A percentile compares a stretch with the other conserved stretches of the same genome.
Conservation (phyloP, 2,888 invertebrate genomes). For the Scaptomyza parva region DNA sequence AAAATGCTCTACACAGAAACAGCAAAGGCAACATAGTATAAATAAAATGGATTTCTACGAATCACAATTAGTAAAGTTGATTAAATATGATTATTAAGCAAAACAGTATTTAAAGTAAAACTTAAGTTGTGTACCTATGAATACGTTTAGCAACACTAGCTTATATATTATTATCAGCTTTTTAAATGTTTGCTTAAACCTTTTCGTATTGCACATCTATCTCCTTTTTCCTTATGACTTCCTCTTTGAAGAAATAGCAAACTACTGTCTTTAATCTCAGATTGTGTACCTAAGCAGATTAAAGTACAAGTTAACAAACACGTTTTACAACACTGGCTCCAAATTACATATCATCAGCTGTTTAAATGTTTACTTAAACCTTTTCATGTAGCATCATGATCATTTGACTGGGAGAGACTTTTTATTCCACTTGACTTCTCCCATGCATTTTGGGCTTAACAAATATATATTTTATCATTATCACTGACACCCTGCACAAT, state of each 20-base stretch:
- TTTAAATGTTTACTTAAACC: not conserved
- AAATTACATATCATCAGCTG: conserved; percentile 1
- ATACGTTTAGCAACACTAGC: not conserved
- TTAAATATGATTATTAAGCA: not conserved
- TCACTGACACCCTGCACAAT: conserved; percentile 35
- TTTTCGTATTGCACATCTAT: too few species aligned
- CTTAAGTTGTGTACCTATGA: not conserved
- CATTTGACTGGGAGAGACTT: conserved; percentile 18
- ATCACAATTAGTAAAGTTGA: not conserved
- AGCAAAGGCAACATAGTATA: not conserved
- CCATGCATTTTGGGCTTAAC: conserved; percentile 4
- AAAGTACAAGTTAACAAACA: not conserved
- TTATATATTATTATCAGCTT: conserved; percentile 3
- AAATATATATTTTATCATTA: conserved; percentile 64
- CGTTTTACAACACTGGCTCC: not conserved
- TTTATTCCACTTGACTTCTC: not conserved
- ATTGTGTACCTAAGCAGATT: too few species aligned
- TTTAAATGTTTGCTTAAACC: not conserved
- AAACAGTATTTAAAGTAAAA: not conserved
- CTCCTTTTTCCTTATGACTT: too few species aligned
- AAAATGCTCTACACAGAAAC: conserved; percentile 27
- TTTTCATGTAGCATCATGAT: conserved; percentile 1
- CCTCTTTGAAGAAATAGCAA: too few species aligned
- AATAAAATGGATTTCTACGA: conserved; percentile 9
- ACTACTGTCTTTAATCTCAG: too few species aligned